phyloP scores from a whole-genome alignment of 2,888 invertebrate species.

The Carterocephalus palaemon region DNA sequence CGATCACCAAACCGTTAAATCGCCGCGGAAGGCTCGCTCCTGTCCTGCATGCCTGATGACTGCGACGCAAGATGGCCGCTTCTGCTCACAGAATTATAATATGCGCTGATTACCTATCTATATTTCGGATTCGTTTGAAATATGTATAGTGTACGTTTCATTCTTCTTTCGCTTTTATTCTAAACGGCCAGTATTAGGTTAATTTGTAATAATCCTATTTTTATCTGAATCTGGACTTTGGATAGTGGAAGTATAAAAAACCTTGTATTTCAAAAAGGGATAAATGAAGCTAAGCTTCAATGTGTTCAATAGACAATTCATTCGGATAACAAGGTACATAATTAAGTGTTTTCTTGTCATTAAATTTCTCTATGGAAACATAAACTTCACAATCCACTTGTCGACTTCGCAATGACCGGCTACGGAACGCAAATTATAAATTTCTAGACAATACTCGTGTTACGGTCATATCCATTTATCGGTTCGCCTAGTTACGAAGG shows the following conservation, averaged over 20 bases:
- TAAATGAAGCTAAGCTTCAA: too few species aligned
- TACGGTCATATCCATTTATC: slow-evolving; percentile 21
- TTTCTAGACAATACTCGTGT: slow-evolving; percentile 57
- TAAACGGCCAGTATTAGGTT: not conserved
- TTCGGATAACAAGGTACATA: slow-evolving; percentile 17
- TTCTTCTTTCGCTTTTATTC: slow-evolving; percentile 6
- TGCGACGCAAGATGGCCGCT: slow-evolving; percentile 46
- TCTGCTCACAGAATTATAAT: slow-evolving; percentile 25
- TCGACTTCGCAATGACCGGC: slow-evolving; percentile 46
- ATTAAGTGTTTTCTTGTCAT: slow-evolving; percentile 36
- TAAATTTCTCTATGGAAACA: slow-evolving; percentile 56
- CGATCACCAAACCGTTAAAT: slow-evolving; percentile 55
- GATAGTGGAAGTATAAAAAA: too few species aligned
- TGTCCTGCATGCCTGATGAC: slow-evolving; percentile 59
- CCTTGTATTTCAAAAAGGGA: not conserved
- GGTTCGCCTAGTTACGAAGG: slow-evolving; percentile 28
- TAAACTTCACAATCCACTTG: slow-evolving; percentile 39
- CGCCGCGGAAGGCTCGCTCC: slow-evolving; percentile 60
- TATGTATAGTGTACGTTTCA: slow-evolving; percentile 12
- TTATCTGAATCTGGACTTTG: too few species aligned
- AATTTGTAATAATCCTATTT: too few species aligned
- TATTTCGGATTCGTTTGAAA: slow-evolving; percentile 21
- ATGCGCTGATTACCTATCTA: slow-evolving; percentile 20
- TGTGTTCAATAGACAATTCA: slow-evolving; percentile 2
- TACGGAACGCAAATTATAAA: slow-evolving; percentile 50